These are phyloP conservation scores for Vollenhovia emeryi DNA, from an alignment of 1,140 invertebrate species.

Conservation along the genomic window DNA sequence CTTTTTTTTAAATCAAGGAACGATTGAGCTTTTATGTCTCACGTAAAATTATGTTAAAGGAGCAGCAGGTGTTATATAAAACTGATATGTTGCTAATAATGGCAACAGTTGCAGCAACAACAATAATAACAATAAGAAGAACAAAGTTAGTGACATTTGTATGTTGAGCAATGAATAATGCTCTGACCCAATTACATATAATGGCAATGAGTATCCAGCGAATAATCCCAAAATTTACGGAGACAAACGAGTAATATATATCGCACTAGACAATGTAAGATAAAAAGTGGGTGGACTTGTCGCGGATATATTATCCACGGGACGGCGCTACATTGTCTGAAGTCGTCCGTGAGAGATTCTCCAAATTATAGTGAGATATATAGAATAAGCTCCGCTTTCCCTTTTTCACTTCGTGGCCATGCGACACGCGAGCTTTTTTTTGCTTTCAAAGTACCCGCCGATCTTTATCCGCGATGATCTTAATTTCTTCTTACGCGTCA, in stretches of 20 bases:
- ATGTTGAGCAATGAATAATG: not conserved
- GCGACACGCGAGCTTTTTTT: slow-evolving; percentile 37
- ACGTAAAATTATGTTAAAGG: not conserved
- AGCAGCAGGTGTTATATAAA: not conserved
- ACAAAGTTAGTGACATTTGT: not conserved
- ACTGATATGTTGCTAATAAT: not conserved
- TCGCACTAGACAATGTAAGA: not conserved
- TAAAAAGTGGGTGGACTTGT: slow-evolving; percentile 16
- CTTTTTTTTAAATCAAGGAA: not conserved
- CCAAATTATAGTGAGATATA: not conserved
- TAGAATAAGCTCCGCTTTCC: not conserved
- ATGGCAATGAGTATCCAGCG: not conserved
- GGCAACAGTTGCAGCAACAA: not conserved
- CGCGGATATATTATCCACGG: not conserved
- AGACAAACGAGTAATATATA: not conserved
- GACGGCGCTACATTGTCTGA: not conserved
- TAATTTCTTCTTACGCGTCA: slow-evolving; percentile 67
- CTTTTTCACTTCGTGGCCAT: not conserved
- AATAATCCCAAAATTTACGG: slow-evolving; percentile 9
- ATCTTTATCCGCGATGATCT: slow-evolving; percentile 65
- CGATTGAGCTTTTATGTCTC: not conserved
- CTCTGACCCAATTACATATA: not conserved
- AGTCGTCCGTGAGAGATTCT: not conserved
- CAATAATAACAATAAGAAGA: not conserved
- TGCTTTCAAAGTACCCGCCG: slow-evolving; percentile 39